Conservation (phyloP, 2,888 invertebrate species). For the Galerucella pusilla region DNA sequence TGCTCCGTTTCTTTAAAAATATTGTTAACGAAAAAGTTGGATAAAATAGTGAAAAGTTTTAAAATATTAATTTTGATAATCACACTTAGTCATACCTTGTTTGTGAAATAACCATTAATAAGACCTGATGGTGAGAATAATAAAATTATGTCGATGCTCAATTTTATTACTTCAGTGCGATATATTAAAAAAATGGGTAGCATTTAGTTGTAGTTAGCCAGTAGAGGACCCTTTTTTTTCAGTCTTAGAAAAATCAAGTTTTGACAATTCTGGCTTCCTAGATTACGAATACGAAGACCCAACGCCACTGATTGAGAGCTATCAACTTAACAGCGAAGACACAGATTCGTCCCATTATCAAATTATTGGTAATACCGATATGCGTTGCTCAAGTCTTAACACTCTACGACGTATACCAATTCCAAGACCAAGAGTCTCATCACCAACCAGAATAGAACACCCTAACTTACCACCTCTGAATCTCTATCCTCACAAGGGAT, state of each 20-base stretch:
- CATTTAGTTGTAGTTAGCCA: slow-evolving; percentile 33
- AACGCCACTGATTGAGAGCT: slow-evolving; percentile 79
- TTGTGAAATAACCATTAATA: too few relatives aligned
- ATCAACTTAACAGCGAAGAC: slow-evolving; percentile 72
- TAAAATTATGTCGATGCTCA: too few relatives aligned
- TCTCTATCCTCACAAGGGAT: slow-evolving; percentile 67
- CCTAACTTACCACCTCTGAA: slow-evolving; percentile 85
- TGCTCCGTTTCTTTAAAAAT: too few relatives aligned
- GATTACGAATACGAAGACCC: slow-evolving; percentile 87
- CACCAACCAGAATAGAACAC: slow-evolving; percentile 84
- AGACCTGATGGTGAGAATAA: too few relatives aligned
- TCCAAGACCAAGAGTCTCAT: slow-evolving; percentile 77
- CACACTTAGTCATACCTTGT: too few relatives aligned
- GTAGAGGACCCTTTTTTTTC: slow-evolving; percentile 37
- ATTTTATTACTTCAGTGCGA: not conserved
- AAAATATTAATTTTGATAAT: too few relatives aligned
- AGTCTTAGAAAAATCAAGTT: slow-evolving; percentile 61
- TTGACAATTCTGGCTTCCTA: slow-evolving; percentile 80
- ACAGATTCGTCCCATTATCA: slow-evolving; percentile 66
- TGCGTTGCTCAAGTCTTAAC: slow-evolving; percentile 64
- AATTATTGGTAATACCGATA: slow-evolving; percentile 60
- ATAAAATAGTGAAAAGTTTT: too few relatives aligned
- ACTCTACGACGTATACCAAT: slow-evolving; percentile 63
- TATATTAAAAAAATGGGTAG: slow-evolving; percentile 7
- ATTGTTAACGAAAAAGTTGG: too few relatives aligned